A percentile compares a stretch with the other conserved stretches of the same genome.
These are phyloP conservation scores for Megathymus violae DNA, from an alignment of 1,140 invertebrate genomes.

Conservation along the genomic window DNA sequence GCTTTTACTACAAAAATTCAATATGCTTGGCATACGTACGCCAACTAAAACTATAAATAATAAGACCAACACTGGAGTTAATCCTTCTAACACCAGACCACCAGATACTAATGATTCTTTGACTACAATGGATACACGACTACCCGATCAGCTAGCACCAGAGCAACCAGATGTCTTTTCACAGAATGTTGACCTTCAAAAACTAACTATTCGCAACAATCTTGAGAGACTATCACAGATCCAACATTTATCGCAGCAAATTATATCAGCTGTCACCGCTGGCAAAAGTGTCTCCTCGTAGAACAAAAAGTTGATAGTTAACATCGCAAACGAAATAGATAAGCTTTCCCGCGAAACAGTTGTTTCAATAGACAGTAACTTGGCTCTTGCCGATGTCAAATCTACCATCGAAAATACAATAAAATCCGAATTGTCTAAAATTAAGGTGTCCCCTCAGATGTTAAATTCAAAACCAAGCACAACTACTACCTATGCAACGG, in stretches of 20 bases:
- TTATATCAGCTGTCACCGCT: background rate
- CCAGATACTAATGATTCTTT: no score
- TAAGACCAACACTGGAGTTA: no score
- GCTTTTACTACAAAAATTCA: no score
- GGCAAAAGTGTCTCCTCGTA: conserved; percentile 6
- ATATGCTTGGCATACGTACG: no score
- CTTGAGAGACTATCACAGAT: background rate
- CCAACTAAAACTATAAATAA: no score
- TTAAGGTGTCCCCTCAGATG: no score
- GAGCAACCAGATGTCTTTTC: no score
- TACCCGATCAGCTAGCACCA: background rate
- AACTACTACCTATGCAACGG: background rate
- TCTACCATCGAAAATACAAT: background rate
- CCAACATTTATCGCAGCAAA: background rate
- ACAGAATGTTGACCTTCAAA: no score
- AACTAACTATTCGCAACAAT: no score
- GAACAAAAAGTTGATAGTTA: background rate
- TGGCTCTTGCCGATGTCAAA: background rate
- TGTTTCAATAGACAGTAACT: background rate
- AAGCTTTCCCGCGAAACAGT: background rate
- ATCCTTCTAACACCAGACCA: no score
- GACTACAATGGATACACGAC: no score
- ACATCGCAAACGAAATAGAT: background rate
- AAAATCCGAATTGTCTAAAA: conserved; percentile 4
- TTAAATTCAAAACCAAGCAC: no score